Conservation (phyloP, 2,113 vertebrate species). For the Otis tarda region DNA sequence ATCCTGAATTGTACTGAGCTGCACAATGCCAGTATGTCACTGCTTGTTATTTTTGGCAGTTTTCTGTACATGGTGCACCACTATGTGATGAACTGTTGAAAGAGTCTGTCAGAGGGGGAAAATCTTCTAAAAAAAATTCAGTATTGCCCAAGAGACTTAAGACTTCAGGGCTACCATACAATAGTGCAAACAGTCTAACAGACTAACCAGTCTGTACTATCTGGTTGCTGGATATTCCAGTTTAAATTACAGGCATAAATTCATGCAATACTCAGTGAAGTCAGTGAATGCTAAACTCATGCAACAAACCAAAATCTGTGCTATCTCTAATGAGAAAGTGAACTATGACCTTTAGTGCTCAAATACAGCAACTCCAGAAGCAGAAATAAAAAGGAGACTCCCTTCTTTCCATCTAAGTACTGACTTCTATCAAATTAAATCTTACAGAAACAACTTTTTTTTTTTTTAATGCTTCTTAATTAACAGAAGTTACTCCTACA, state of each 20-base stretch:
- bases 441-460: neutral
- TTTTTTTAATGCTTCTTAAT: neutral
- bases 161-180: neutral
- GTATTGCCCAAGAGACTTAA: neutral
- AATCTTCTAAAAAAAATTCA: neutral
- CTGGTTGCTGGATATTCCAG: neutral
- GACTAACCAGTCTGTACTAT: neutral
- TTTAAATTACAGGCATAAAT: slow-evolving; percentile 8
- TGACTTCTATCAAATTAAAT: neutral
- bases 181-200: neutral
- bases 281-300: neutral
- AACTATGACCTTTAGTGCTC: neutral
- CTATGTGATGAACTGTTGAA: neutral
- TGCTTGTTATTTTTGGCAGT: neutral
- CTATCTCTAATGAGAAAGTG: neutral
- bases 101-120: neutral
- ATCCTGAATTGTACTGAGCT: neutral
- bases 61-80: neutral
- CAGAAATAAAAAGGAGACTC: neutral
- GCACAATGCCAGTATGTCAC: neutral
- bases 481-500: neutral
- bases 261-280: neutral
- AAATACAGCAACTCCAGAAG: neutral
- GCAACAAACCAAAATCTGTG: neutral
- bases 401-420: neutral